phyloP scores from a whole-genome alignment of 1,140 invertebrate species.

The Trachelipus rathkii region DNA sequence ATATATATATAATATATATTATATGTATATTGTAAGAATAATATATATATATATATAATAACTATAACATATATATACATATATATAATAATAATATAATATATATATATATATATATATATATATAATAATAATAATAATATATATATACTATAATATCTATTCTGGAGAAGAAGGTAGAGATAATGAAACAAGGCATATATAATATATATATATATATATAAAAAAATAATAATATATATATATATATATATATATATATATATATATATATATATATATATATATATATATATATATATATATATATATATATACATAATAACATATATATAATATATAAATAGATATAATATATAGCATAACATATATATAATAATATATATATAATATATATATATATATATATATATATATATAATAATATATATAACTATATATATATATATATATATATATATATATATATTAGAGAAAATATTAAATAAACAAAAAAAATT shows the following conservation, averaged over 20 bases:
- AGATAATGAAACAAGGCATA: too few species aligned
- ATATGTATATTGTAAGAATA: neutral
- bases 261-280: neutral
- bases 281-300: neutral
- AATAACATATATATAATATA: neutral
- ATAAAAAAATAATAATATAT: neutral
- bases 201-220: neutral
- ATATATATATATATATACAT: too few species aligned
- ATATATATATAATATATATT: neutral
- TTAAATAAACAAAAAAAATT: too few species aligned
- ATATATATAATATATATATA: neutral
- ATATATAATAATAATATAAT: too few species aligned
- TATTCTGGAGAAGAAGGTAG: too few species aligned
- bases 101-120: neutral
- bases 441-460: neutral
- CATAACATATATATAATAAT: too few species aligned
- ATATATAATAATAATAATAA: too few species aligned
- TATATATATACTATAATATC: too few species aligned
- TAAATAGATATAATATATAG: neutral
- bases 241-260: neutral
- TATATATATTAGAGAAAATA: too few species aligned
- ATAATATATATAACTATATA: neutral
- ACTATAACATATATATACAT: neutral
- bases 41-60: neutral
- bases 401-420: neutral